A percentile compares a stretch with the other conserved stretches of the same genome.
Evolutionary conservation across 2,113 vertebrate genomes (phyloP).

Genomic region (Prinia subflava): DNA sequence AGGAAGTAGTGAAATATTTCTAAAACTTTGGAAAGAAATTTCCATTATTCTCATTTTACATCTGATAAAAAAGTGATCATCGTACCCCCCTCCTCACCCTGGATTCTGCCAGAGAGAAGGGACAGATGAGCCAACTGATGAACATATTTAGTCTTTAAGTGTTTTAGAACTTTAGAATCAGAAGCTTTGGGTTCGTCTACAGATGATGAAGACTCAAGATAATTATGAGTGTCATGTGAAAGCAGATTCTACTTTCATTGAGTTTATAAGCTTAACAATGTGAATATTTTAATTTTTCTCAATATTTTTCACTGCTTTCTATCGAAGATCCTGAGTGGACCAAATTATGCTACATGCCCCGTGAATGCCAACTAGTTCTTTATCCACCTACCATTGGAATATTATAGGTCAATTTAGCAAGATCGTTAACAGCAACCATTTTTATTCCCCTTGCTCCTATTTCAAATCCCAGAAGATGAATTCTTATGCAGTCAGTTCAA

Average conservation of each 20-base stretch:
- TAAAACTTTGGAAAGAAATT: background rate
- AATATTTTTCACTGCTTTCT: background rate
- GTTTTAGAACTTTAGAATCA: background rate
- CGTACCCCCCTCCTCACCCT: rapidly evolving
- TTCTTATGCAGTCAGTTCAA: background rate
- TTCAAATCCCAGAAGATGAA: background rate
- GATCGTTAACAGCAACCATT: background rate
- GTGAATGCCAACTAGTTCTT: background rate
- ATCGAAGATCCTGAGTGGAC: background rate
- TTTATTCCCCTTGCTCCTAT: background rate
- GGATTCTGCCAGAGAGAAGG: background rate
- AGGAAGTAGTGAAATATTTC: background rate
- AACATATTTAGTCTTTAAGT: background rate
- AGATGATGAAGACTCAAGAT: background rate
- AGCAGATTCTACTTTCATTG: background rate
- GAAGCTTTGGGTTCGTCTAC: background rate
- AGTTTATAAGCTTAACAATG: background rate
- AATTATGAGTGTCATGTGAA: background rate
- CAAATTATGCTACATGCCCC: background rate
- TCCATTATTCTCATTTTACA: background rate
- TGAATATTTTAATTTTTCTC: background rate
- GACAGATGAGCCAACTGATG: background rate
- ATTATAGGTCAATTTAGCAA: background rate
- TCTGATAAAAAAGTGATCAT: background rate
- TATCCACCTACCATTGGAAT: background rate